Percentiles rank a stretch among this genome's conserved stretches.
Conservation (phyloP, 2,113 vertebrate species). For the Neogobius melanostomus region DNA sequence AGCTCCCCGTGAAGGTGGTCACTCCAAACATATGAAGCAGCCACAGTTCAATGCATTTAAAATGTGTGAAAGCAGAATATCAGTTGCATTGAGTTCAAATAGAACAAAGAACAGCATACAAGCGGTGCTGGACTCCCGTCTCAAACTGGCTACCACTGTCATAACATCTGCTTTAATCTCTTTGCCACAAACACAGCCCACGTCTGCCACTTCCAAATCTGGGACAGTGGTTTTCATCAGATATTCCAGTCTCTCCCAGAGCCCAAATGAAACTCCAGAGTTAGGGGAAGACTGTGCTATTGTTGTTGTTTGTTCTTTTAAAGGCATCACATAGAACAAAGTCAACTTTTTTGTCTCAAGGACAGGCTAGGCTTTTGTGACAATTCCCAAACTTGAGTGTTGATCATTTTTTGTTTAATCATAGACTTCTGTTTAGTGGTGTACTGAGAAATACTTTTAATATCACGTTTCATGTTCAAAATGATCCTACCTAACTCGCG, state of each 20-base stretch:
- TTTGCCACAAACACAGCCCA: constrained; percentile 38
- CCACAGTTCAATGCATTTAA: neutral
- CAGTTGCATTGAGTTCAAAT: constrained; percentile 5
- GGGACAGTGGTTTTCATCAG: constrained; percentile 71
- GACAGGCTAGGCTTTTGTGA: too few relatives aligned
- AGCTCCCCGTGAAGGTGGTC: neutral
- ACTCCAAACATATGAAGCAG: neutral
- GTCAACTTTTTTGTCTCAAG: too few relatives aligned
- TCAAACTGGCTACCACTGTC: constrained; percentile 52
- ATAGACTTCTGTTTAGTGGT: too few relatives aligned
- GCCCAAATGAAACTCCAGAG: constrained; percentile 51
- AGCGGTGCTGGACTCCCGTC: constrained; percentile 41
- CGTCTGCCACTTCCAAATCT: constrained; percentile 65
- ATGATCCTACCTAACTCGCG: too few relatives aligned
- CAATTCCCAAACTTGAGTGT: too few relatives aligned
- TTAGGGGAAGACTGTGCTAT: constrained; percentile 35
- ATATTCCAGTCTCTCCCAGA: constrained; percentile 50
- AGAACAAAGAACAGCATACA: constrained; percentile 27
- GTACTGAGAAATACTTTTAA: too few relatives aligned
- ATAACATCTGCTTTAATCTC: constrained; percentile 69
- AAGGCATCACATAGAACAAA: constrained; percentile 12
- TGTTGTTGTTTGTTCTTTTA: constrained; percentile 9
- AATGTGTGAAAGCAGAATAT: constrained; percentile 1
- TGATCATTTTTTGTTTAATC: too few relatives aligned
- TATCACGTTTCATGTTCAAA: too few relatives aligned